A percentile compares a stretch with the other conserved stretches of the same genome.
Conservation (phyloP, 2,888 invertebrate genomes). For the Adelognathus sp. region DNA sequence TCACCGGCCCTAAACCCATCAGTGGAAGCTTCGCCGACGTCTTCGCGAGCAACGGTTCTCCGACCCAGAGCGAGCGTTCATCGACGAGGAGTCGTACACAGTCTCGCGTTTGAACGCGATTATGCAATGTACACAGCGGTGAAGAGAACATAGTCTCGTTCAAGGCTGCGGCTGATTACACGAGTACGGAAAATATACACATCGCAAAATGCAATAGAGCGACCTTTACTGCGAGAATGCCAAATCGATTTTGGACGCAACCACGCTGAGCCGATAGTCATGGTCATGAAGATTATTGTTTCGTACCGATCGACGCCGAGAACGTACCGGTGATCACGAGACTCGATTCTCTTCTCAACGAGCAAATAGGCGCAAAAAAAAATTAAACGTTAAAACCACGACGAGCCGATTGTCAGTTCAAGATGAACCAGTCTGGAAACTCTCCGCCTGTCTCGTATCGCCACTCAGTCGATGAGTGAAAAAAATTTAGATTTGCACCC, state of each 20-base stretch:
- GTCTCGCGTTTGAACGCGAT: neutral
- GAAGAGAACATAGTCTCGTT: slow-evolving; percentile 29
- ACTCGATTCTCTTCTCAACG: neutral
- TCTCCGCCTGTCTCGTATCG: neutral
- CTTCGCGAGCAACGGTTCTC: neutral
- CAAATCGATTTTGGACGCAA: neutral
- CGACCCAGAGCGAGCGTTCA: neutral
- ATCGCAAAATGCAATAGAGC: neutral
- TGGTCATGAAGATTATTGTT: neutral
- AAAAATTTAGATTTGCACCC: neutral
- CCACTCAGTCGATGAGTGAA: neutral
- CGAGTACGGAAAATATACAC: neutral
- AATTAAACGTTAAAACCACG: neutral
- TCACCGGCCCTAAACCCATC: slow-evolving; percentile 3
- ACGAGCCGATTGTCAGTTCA: neutral
- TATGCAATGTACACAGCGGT: slow-evolving; percentile 17
- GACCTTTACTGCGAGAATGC: slow-evolving; percentile 10
- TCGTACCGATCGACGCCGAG: neutral
- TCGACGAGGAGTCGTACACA: neutral
- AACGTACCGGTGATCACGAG: neutral
- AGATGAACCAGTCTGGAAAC: slow-evolving; percentile 3
- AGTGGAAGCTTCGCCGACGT: neutral
- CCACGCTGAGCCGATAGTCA: neutral
- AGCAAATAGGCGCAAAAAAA: neutral
- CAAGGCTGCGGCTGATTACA: neutral